phyloP scores from a whole-genome alignment of 2,113 vertebrate species.

The Bagarius yarrelli region DNA sequence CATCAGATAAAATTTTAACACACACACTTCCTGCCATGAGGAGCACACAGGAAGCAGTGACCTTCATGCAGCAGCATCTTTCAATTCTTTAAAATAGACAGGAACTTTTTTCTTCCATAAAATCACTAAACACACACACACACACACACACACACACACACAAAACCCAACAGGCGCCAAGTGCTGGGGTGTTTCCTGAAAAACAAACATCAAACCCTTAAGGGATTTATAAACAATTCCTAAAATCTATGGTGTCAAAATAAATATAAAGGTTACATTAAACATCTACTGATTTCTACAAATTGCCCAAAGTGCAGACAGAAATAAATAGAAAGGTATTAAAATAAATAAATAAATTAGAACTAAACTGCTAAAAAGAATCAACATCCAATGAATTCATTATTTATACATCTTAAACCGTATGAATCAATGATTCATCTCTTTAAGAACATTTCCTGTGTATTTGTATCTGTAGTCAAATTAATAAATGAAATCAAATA shows the following conservation, averaged over 20 bases:
- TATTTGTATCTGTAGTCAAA: no score
- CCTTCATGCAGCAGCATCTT: neutral
- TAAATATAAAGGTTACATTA: neutral
- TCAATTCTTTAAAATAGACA: neutral
- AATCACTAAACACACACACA: neutral
- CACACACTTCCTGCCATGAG: conserved; percentile 41
- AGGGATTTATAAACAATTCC: neutral
- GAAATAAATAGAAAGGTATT: neutral
- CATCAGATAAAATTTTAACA: conserved; percentile 44
- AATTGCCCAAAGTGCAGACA: neutral
- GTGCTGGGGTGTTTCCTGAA: neutral
- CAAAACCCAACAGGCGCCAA: no score
- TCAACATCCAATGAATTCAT: neutral
- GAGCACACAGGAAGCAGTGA: conserved; percentile 10
- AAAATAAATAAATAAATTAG: neutral
- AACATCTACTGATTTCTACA: no score
- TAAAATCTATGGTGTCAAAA: neutral
- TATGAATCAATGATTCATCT: no score
- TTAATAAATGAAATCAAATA: no score
- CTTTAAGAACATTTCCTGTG: no score
- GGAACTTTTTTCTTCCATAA: neutral
- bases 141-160: no score
- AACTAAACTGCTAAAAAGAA: neutral
- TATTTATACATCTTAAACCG: neutral
- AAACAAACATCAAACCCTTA: neutral